These are phyloP conservation scores for Hassar affinis DNA, from an alignment of 2,113 vertebrate genomes.

Conservation along the genomic window DNA sequence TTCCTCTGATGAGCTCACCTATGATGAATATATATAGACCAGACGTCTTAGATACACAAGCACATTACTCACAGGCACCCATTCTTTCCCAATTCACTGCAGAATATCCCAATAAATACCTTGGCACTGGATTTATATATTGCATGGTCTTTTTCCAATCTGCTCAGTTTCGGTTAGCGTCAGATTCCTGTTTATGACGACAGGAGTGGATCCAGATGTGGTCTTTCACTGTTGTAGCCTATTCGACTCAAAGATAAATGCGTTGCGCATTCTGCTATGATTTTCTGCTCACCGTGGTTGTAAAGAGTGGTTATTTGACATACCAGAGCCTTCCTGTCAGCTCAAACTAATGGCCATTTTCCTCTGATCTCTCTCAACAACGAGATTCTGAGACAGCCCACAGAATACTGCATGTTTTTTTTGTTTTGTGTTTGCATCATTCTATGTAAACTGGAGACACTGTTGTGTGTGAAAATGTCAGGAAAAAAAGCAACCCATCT, in stretches of 20 bases:
- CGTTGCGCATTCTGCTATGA: not conserved
- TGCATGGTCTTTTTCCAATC: not conserved
- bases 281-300: not conserved
- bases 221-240: not conserved
- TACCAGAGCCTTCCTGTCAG: not conserved
- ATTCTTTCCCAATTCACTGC: conserved; percentile 46
- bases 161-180: not conserved
- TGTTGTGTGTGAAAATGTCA: not conserved
- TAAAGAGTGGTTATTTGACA: not conserved
- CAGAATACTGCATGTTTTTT: not conserved
- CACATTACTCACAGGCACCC: conserved; percentile 54
- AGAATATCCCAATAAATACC: not conserved
- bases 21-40: conserved; percentile 55
- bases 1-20: conserved; percentile 33
- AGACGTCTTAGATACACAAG: conserved; percentile 66
- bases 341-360: not conserved
- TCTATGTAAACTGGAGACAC: not conserved
- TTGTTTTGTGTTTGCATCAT: not conserved
- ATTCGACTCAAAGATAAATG: not conserved
- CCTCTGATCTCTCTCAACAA: not conserved
- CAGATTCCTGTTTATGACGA: not conserved
- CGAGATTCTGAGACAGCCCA: not conserved
- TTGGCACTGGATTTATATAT: not conserved
- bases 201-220: not conserved
- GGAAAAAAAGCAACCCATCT: not conserved